Evolutionary conservation across 2,113 vertebrate species (phyloP).

Genomic region (Sorex fumeus): DNA sequence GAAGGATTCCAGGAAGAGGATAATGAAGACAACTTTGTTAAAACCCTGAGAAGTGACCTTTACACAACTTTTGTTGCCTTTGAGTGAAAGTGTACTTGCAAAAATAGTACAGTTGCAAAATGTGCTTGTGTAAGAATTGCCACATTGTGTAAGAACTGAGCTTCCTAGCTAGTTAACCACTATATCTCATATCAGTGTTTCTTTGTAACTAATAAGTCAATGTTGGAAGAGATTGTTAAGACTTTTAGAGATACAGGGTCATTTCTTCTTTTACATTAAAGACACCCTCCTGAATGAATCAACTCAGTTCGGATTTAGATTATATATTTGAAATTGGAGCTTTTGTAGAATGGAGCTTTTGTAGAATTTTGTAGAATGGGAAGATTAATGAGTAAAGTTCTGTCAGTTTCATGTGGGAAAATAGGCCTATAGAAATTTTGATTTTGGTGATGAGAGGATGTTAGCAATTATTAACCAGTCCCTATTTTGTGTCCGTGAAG

Average conservation of each 20-base stretch:
- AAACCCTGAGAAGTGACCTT: constrained; percentile 37
- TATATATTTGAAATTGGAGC: background rate
- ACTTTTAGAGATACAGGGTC: constrained; percentile 63
- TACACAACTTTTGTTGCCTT: constrained; percentile 45
- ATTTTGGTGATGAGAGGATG: constrained; percentile 25
- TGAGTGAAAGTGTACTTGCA: constrained; percentile 60
- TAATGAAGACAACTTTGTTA: constrained; percentile 23
- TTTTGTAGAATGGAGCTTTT: constrained; percentile 16
- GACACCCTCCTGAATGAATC: background rate
- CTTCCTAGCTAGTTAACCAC: constrained; percentile 24
- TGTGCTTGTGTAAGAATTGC: constrained; percentile 68
- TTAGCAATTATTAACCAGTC: constrained; percentile 4
- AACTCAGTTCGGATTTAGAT: background rate
- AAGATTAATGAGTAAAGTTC: constrained; percentile 23
- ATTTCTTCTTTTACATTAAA: constrained; percentile 26
- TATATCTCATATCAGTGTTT: no score
- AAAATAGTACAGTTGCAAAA: constrained; percentile 62
- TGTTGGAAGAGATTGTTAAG: constrained; percentile 38
- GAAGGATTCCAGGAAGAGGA: constrained; percentile 7
- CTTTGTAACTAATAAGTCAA: constrained; percentile 42
- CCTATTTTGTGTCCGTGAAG: background rate
- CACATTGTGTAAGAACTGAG: constrained; percentile 43
- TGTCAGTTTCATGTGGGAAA: background rate
- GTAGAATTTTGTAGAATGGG: background rate
- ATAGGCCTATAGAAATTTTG: constrained; percentile 10